These are phyloP conservation scores for Lasiurus borealis DNA, from an alignment of 2,113 vertebrate species.

Conservation along the genomic window DNA sequence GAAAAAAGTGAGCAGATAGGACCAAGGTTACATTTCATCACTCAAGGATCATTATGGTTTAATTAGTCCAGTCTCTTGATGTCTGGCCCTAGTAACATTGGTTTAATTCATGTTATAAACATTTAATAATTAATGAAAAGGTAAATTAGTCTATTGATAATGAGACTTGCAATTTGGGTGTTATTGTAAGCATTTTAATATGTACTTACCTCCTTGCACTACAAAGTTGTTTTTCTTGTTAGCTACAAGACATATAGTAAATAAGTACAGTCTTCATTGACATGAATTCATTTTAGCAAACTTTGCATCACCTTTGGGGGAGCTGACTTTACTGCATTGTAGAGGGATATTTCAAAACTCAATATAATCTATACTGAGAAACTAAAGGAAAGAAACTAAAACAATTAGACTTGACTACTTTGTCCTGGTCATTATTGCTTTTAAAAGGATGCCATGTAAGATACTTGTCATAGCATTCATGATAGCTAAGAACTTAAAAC, in stretches of 20 bases:
- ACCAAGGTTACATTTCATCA: background rate
- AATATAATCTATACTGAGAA: background rate
- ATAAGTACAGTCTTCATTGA: background rate
- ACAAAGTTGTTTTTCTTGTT: constrained; percentile 39
- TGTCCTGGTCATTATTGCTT: constrained; percentile 28
- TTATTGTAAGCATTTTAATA: constrained; percentile 45
- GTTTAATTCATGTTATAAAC: constrained; percentile 51
- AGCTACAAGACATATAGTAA: background rate
- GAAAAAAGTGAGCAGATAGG: background rate
- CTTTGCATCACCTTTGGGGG: background rate
- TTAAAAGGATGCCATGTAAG: background rate
- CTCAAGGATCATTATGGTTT: background rate
- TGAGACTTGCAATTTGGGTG: background rate
- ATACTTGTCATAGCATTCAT: background rate
- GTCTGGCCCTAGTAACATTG: background rate
- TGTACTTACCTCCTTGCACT: background rate
- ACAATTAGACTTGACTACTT: constrained; percentile 16
- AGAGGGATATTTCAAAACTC: background rate
- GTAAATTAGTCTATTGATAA: constrained; percentile 29
- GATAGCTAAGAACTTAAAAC: constrained; percentile 4
- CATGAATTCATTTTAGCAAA: constrained; percentile 34
- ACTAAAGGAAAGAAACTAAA: background rate
- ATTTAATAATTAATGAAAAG: constrained; percentile 58
- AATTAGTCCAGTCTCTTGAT: constrained; percentile 12
- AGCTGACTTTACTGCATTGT: background rate